Conservation (phyloP, 2,888 invertebrate genomes). For the Xestia rhomboidea region DNA sequence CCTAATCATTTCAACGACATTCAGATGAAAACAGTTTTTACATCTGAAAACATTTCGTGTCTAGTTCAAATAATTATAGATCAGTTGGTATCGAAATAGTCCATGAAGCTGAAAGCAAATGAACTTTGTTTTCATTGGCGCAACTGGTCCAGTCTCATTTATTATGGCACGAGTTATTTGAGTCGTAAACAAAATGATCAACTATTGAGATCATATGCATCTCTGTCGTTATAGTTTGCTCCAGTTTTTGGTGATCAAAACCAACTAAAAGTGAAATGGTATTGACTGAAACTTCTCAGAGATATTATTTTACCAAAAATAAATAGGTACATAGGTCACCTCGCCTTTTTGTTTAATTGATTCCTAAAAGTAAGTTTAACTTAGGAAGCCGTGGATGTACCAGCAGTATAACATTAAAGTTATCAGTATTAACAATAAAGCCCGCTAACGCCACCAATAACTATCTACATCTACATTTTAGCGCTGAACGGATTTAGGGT, state of each 20-base stretch:
- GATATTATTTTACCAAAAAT: neutral
- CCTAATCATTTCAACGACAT: neutral
- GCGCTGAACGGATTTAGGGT: neutral
- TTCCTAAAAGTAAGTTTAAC: neutral
- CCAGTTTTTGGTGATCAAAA: constrained; percentile 17
- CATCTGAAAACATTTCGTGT: neutral
- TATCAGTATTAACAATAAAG: neutral
- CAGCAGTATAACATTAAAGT: neutral
- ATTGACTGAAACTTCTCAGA: constrained; percentile 11
- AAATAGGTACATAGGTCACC: neutral
- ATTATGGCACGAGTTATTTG: constrained; percentile 9
- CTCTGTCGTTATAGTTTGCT: neutral
- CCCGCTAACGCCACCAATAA: neutral
- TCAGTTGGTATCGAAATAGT: constrained; percentile 22
- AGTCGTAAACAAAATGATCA: constrained; percentile 45
- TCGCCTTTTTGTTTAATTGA: neutral
- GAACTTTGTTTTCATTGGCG: constrained; percentile 24
- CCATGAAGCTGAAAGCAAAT: constrained; percentile 5
- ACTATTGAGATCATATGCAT: constrained; percentile 7
- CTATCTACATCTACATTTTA: neutral
- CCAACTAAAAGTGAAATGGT: neutral
- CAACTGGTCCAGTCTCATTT: constrained; percentile 43
- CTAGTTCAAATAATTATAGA: constrained; percentile 4
- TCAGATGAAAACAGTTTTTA: constrained; percentile 1
- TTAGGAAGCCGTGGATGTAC: neutral